phyloP scores from a whole-genome alignment of 2,797 vertebrate genomes.

The Rhabdophis nuchalis region DNA sequence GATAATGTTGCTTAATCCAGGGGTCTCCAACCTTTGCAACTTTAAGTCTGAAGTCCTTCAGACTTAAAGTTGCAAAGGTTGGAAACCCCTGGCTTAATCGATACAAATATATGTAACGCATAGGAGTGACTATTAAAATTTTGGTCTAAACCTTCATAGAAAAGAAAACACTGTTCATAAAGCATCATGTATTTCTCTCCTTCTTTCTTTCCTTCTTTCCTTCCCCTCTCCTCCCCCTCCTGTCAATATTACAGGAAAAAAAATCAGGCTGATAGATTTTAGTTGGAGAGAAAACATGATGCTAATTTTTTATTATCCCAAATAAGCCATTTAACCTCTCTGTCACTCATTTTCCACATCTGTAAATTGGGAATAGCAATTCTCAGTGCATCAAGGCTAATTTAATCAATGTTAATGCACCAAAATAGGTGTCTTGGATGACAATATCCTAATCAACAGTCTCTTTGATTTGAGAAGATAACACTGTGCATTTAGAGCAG shows the following conservation, averaged over 20 bases:
- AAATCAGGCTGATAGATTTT: neutral
- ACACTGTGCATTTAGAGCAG: neutral
- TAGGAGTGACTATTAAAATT: neutral
- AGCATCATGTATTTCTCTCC: neutral
- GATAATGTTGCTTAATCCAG: neutral
- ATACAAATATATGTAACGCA: conserved; percentile 22
- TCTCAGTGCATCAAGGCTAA: neutral
- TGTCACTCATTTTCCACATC: conserved; percentile 19
- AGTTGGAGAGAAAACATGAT: neutral
- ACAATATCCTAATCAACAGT: neutral
- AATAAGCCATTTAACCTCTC: conserved; percentile 29
- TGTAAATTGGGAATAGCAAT: conserved; percentile 37
- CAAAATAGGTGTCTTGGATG: conserved; percentile 13
- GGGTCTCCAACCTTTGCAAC: no score
- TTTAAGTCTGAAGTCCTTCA: no score
- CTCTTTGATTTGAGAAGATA: neutral
- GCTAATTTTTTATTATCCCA: conserved; percentile 29
- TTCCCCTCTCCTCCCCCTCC: neutral
- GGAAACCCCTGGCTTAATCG: no score
- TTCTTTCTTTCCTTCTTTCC: no score
- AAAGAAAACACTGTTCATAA: neutral
- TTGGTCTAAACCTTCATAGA: neutral
- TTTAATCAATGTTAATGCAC: conserved; percentile 7
- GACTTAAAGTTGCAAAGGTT: no score
- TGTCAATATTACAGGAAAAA: neutral